Percentiles rank a stretch among this genome's conserved stretches.
These are phyloP conservation scores for Agrochola macilenta DNA, from an alignment of 2,888 invertebrate genomes.

Conservation along the genomic window DNA sequence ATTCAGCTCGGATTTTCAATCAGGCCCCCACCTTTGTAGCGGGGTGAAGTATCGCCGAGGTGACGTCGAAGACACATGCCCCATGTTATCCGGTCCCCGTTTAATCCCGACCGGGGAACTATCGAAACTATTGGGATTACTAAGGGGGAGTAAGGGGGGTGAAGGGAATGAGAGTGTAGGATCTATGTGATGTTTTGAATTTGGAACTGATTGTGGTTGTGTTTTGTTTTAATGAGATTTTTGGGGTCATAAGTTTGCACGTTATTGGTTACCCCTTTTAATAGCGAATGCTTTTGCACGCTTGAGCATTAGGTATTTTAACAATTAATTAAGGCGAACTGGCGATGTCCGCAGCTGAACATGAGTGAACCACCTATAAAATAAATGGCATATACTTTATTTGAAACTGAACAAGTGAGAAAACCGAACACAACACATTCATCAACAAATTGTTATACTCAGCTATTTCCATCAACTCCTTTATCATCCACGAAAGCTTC, in stretches of 20 bases:
- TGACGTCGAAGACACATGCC: constrained; percentile 73
- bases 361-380: not conserved
- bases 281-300: not conserved
- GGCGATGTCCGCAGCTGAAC: not conserved
- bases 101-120: constrained; percentile 74
- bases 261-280: not conserved
- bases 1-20: constrained; percentile 71
- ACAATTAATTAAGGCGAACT: not conserved
- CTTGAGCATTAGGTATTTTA: not conserved
- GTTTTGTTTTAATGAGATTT: constrained; percentile 37
- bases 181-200: constrained; percentile 50
- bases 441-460: not conserved
- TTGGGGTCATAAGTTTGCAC: not conserved
- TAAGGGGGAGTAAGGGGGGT: constrained; percentile 42
- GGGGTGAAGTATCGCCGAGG: constrained; percentile 67
- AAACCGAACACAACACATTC: not conserved
- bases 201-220: constrained; percentile 35
- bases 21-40: constrained; percentile 73
- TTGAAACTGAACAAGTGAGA: not conserved
- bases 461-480: not conserved
- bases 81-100: constrained; percentile 72
- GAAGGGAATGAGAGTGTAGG: constrained; percentile 26
- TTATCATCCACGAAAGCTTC: constrained; percentile 5
- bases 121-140: constrained; percentile 71
- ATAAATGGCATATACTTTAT: not conserved